Base-by-base conservation (phyloP, 2,888 invertebrate genomes). In the Myopa testacea region DNA sequence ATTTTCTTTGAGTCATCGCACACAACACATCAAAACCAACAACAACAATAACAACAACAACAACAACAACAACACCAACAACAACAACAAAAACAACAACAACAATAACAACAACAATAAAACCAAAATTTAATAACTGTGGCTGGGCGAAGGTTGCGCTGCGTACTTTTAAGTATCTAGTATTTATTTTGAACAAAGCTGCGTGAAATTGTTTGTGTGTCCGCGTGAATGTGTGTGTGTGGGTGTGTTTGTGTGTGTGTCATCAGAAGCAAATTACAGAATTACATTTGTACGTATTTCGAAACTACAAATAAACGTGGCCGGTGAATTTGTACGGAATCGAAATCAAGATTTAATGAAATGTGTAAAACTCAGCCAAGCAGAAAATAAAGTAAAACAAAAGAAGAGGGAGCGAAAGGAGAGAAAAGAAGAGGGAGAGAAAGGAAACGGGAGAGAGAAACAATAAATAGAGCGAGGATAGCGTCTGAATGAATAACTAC, bases 311-410 rank as follows among this genome's bases (percentile, higher is more conserved):
- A n/a, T 63, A 63, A 63, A 63, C 26, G 34, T n/a, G 26, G 26
- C n/a, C 62, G 34, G 10, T 63, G n/a, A 26, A 26, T 5, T 63
- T 34, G 62, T 63, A 8, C 14, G 8, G 12, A 63, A 26, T 26
- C 26, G 26, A 63, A 63, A 63, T n/a, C 26, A 19, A 26, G 6
- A 34, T 63, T 63, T 63, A 63, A 19, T 63, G 62, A 63, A 63
- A 34, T 63, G 62, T 63, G 62, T 63, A 63, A 63, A 63, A 63
- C 26, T 19, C 62, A 34, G 62, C 26, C 26, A 63, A 63, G 62
- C 26, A 8, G 62, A 63, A 63, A 63, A 63, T 63, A 63, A 34
- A 34, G 62, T 26, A 10, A 4, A 63, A 63, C 19, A 5, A 68
- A 7, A 26, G 5, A 68, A 7, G 45, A 6, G 26, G n/a, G 68